Conservation (phyloP, 2,113 vertebrate genomes). For the Anoura caudifer region DNA sequence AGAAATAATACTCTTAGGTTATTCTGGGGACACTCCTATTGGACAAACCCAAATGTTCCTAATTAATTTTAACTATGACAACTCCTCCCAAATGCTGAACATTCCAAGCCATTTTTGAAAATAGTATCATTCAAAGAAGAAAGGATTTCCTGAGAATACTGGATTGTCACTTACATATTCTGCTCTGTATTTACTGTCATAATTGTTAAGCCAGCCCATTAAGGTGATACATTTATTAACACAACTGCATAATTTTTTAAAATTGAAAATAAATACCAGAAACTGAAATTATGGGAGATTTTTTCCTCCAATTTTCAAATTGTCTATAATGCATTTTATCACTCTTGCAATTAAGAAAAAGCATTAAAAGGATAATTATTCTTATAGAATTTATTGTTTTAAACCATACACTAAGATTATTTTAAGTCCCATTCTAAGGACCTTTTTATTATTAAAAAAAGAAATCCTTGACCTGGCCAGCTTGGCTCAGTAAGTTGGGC, state of each 20-base stretch:
- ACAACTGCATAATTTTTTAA: neutral
- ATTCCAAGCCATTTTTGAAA: slow-evolving; percentile 59
- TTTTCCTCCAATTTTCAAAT: neutral
- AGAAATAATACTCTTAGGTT: neutral
- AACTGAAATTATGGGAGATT: neutral
- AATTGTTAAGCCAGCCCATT: neutral
- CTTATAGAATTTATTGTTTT: neutral
- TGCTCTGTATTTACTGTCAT: neutral
- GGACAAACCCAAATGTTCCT: slow-evolving; percentile 45
- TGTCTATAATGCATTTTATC: slow-evolving; percentile 37
- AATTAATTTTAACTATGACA: slow-evolving; percentile 58
- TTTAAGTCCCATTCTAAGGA: neutral
- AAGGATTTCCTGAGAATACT: slow-evolving; percentile 11
- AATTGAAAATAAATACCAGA: slow-evolving; percentile 41
- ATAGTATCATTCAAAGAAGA: neutral
- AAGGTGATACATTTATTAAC: slow-evolving; percentile 4
- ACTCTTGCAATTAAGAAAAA: slow-evolving; percentile 6
- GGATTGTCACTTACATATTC: slow-evolving; percentile 21
- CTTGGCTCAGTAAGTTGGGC: too few relatives aligned
- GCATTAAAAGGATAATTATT: neutral
- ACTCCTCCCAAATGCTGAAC: slow-evolving; percentile 40
- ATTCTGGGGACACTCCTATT: neutral
- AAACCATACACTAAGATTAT: neutral
- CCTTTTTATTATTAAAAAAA: neutral
- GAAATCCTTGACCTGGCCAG: too few relatives aligned